phyloP scores from a whole-genome alignment of 2,797 vertebrate genomes.

The Mallotus villosus region DNA sequence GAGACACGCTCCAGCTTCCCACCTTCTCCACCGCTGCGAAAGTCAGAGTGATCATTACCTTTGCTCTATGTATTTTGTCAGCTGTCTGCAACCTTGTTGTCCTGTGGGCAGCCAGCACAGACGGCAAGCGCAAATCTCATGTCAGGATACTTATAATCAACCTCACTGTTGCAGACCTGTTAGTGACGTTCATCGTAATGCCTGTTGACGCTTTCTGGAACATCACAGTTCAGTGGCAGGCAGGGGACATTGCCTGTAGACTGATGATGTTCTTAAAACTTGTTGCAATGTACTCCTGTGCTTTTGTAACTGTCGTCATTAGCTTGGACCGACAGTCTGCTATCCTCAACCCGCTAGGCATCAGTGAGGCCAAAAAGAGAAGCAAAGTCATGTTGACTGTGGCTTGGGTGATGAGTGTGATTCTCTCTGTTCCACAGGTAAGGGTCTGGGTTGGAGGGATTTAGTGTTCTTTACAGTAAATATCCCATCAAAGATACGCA shows the following conservation, averaged over 20 bases:
- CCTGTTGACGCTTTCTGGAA: constrained; percentile 85
- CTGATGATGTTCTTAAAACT: constrained; percentile 87
- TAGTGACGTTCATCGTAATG: constrained; percentile 86
- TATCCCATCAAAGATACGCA: not conserved
- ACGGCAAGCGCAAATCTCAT: constrained; percentile 73
- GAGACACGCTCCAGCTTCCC: constrained; percentile 58
- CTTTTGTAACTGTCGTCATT: constrained; percentile 87
- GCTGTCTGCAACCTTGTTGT: constrained; percentile 80
- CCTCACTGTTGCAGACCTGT: constrained; percentile 80
- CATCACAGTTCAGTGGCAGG: constrained; percentile 86
- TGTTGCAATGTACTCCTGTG: constrained; percentile 84
- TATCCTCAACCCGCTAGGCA: constrained; percentile 79
- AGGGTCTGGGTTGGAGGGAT: constrained; percentile 20
- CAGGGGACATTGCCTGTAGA: constrained; percentile 77
- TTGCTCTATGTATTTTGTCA: constrained; percentile 74
- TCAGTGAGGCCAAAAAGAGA: constrained; percentile 72
- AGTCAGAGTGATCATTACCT: constrained; percentile 78
- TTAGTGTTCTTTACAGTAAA: no score
- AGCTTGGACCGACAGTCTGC: constrained; percentile 85
- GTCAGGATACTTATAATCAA: constrained; percentile 81
- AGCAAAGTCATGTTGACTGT: constrained; percentile 76
- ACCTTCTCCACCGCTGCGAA: constrained; percentile 82
- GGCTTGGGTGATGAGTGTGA: constrained; percentile 80
- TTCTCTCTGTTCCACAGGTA: constrained; percentile 83
- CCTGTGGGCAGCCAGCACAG: constrained; percentile 70